Conservation (phyloP, 2,113 vertebrate genomes). For the Pleuronectes platessa region DNA sequence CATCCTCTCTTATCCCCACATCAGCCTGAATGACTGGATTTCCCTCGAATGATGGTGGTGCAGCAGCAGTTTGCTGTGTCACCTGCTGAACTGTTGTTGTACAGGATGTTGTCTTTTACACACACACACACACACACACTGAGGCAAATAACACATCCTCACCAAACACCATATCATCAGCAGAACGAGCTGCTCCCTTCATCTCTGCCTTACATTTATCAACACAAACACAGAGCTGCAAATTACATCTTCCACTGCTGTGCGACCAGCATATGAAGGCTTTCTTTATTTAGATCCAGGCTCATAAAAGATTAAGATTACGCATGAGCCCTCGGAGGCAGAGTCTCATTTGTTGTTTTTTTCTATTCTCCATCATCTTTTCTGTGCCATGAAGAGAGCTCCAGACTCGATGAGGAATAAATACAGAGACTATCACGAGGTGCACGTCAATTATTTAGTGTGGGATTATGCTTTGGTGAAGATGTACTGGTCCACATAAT, state of each 20-base stretch:
- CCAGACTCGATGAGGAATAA: conserved; percentile 39
- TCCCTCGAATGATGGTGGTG: neutral
- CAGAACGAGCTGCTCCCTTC: conserved; percentile 14
- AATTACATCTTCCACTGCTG: neutral
- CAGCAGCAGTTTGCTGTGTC: neutral
- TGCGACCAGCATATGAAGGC: conserved; percentile 41
- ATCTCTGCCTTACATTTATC: conserved; percentile 27
- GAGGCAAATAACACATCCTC: conserved; percentile 9
- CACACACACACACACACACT: neutral
- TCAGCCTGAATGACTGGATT: neutral
- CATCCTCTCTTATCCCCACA: neutral
- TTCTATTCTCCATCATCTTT: neutral
- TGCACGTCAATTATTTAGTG: conserved; percentile 57
- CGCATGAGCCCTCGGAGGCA: conserved; percentile 45
- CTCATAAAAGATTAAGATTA: conserved; percentile 68
- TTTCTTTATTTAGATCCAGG: conserved; percentile 66
- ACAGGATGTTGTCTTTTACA: conserved; percentile 4
- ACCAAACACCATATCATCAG: conserved; percentile 28
- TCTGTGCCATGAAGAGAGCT: conserved; percentile 27
- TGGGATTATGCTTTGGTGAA: conserved; percentile 46
- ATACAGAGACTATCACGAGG: conserved; percentile 52
- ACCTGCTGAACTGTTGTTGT: neutral
- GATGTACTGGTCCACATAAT: conserved; percentile 37
- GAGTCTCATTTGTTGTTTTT: conserved; percentile 26
- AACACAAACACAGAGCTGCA: neutral